phyloP scores from a whole-genome alignment of 1,140 invertebrate species.

The Notospermus geniculatus region DNA sequence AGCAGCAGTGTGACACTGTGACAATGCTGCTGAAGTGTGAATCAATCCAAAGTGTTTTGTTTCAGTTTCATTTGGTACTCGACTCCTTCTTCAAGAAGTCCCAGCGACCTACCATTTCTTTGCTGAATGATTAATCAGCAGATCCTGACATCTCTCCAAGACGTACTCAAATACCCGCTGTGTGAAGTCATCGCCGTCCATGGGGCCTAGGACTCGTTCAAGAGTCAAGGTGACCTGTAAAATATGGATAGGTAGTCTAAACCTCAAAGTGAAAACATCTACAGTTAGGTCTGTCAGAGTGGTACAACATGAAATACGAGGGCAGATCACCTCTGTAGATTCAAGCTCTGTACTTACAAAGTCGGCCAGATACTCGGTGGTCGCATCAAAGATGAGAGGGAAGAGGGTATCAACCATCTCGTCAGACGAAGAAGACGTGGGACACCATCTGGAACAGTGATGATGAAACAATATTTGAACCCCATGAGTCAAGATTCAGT shows the following conservation, averaged over 20 bases:
- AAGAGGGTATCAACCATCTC: constrained; percentile 66
- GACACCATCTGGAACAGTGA: constrained; percentile 52
- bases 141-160: constrained; percentile 67
- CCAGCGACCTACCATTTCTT: constrained; percentile 41
- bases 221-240: constrained; percentile 54
- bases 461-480: neutral
- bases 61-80: no score
- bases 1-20: neutral
- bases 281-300: neutral
- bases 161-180: constrained; percentile 66
- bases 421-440: constrained; percentile 54
- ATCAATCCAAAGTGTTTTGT: no score
- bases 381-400: constrained; percentile 71
- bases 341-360: constrained; percentile 38
- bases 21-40: neutral
- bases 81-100: no score
- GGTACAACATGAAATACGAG: neutral
- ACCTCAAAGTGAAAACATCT: neutral
- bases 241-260: no score
- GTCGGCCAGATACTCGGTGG: constrained; percentile 70
- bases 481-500: no score
- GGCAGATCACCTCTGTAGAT: constrained; percentile 3
- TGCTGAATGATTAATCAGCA: constrained; percentile 56
- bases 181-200: constrained; percentile 65
- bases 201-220: constrained; percentile 63